phyloP scores from a whole-genome alignment of 2,113 vertebrate species.

The Grallaria varia region DNA sequence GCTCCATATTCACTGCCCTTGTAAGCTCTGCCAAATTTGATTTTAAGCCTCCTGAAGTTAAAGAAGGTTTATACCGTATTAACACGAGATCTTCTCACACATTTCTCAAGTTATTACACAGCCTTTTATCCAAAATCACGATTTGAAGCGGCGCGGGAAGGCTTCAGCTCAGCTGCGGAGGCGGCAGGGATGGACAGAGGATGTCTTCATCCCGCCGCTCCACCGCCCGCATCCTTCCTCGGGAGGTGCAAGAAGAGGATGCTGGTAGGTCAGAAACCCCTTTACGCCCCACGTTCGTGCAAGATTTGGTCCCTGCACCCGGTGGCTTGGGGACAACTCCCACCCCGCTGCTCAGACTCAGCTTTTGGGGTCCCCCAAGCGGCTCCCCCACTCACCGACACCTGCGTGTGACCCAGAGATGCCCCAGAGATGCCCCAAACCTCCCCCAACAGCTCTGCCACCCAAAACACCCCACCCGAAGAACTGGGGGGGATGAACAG shows the following conservation, averaged over 20 bases:
- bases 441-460: not conserved
- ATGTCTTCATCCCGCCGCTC: constrained; percentile 17
- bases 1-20: constrained; percentile 52
- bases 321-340: not conserved
- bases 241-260: not conserved
- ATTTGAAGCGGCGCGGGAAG: constrained; percentile 12
- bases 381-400: not conserved
- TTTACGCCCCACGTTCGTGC: not conserved
- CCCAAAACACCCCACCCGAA: not conserved
- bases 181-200: constrained; percentile 41
- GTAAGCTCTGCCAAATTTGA: constrained; percentile 72
- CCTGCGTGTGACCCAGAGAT: not conserved
- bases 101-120: constrained; percentile 41
- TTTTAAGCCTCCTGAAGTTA: constrained; percentile 69
- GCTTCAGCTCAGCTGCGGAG: constrained; percentile 20
- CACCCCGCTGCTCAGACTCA: not conserved
- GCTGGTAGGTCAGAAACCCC: not conserved
- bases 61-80: constrained; percentile 67
- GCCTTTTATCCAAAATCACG: constrained; percentile 51
- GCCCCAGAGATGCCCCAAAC: not conserved
- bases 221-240: not conserved
- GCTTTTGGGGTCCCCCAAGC: not conserved
- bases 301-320: not conserved
- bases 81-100: constrained; percentile 59
- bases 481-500: not conserved